A percentile compares a stretch with the other conserved stretches of the same genome.
These are phyloP conservation scores for Pipa parva DNA, from an alignment of 2,113 vertebrate genomes.

Conservation along the genomic window DNA sequence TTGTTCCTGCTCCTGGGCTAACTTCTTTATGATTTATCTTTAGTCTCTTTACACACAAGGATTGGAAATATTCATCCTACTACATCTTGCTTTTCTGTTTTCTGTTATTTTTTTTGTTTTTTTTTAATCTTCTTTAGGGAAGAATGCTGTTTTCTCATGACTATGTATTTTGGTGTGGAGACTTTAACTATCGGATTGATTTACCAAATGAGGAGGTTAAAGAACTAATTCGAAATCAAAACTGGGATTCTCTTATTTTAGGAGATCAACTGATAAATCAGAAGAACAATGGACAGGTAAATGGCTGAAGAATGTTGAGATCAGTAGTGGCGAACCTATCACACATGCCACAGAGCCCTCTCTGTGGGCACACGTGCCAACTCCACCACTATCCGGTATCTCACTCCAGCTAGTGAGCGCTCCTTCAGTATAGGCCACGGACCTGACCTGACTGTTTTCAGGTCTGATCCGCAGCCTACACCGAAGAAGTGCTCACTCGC, in stretches of 20 bases:
- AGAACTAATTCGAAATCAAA: slow-evolving; percentile 87
- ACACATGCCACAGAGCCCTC: too few relatives aligned
- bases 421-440: too few relatives aligned
- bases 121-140: slow-evolving; percentile 65
- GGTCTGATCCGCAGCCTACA: too few relatives aligned
- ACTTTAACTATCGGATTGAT: slow-evolving; percentile 95
- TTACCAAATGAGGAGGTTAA: slow-evolving; percentile 95
- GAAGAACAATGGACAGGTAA: slow-evolving; percentile 85
- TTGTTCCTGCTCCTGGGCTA: neutral
- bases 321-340: too few relatives aligned
- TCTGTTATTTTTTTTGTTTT: neutral
- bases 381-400: too few relatives aligned
- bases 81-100: neutral
- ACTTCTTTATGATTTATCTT: neutral
- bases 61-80: too few relatives aligned
- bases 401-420: too few relatives aligned
- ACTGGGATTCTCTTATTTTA: slow-evolving; percentile 84
- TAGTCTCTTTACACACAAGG: too few relatives aligned
- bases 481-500: too few relatives aligned
- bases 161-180: slow-evolving; percentile 98
- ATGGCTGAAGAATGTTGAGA: neutral
- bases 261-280: slow-evolving; percentile 93
- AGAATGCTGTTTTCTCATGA: slow-evolving; percentile 93
- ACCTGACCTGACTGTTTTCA: too few relatives aligned
- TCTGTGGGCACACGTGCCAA: too few relatives aligned